Percentiles rank a stretch among this genome's conserved stretches.
These are phyloP conservation scores for Rhea americana DNA, from an alignment of 2,113 vertebrate species.

Conservation along the genomic window DNA sequence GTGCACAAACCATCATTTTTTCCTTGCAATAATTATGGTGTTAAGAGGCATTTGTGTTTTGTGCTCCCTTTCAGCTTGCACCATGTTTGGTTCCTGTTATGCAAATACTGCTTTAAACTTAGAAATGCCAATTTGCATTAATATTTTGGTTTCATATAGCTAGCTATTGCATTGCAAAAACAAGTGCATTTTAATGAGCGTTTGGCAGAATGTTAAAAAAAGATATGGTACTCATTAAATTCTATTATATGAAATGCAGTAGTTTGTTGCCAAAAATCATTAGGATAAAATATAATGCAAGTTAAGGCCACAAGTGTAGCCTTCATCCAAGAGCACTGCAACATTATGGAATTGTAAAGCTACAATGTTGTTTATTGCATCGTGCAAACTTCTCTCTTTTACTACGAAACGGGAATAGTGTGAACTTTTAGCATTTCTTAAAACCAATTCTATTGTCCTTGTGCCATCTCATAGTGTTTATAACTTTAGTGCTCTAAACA, in stretches of 20 bases:
- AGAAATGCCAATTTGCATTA: slow-evolving; percentile 77
- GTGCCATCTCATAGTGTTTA: rapidly evolving
- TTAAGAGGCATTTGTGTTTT: slow-evolving; percentile 58
- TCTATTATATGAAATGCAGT: slow-evolving; percentile 76
- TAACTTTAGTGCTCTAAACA: rapidly evolving
- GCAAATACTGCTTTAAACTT: slow-evolving; percentile 77
- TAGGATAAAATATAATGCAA: slow-evolving; percentile 56
- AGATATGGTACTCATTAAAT: slow-evolving; percentile 87
- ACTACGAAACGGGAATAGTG: background rate
- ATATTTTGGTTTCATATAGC: slow-evolving; percentile 76
- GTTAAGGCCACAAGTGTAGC: slow-evolving; percentile 5
- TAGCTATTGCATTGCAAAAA: slow-evolving; percentile 68
- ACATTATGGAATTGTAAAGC: background rate
- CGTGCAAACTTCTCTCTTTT: background rate
- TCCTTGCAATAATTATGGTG: slow-evolving; percentile 37
- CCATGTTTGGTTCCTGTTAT: slow-evolving; percentile 71
- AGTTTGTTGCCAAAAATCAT: slow-evolving; percentile 75
- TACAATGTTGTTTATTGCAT: background rate
- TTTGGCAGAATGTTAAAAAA: slow-evolving; percentile 80
- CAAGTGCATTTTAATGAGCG: slow-evolving; percentile 80
- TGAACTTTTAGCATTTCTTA: background rate
- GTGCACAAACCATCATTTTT: slow-evolving; percentile 25
- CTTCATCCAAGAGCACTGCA: background rate
- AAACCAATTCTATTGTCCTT: rapidly evolving
- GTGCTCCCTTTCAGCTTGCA: slow-evolving; percentile 36